Conservation (phyloP, 2,888 invertebrate species). For the Polyommatus iphigenia region DNA sequence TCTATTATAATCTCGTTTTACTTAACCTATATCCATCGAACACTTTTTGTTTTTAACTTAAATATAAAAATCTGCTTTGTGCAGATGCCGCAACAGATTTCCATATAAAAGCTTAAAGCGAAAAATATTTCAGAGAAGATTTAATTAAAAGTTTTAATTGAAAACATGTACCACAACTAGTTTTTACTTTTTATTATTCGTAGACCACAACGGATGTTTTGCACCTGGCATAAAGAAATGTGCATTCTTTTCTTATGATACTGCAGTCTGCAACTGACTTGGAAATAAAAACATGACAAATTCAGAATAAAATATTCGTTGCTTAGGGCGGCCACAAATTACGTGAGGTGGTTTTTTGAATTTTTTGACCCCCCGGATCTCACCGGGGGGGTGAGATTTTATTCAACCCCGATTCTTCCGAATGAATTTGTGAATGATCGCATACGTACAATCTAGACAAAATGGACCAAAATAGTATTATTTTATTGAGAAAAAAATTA, state of each 20-base stretch:
- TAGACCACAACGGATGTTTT: neutral
- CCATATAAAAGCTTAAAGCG: neutral
- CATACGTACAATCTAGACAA: no score
- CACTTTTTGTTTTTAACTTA: neutral
- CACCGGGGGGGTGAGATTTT: no score
- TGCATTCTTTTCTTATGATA: neutral
- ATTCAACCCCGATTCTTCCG: no score
- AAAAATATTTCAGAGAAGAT: neutral
- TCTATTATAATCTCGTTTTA: no score
- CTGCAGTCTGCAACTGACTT: neutral
- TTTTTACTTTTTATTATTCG: no score
- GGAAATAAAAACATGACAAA: neutral
- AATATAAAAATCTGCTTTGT: neutral
- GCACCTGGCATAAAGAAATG: conserved; percentile 1
- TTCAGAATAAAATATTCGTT: no score
- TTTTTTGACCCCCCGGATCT: no score
- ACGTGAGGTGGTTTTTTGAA: no score
- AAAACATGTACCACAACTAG: neutral
- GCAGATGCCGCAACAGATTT: conserved; percentile 8
- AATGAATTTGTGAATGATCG: no score
- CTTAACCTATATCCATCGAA: neutral
- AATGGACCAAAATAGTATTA: no score
- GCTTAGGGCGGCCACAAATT: no score
- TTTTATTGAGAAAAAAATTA: no score
- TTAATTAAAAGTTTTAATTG: conserved; percentile 19